phyloP scores from a whole-genome alignment of 1,140 invertebrate species.

The Bombus sylvicola region DNA sequence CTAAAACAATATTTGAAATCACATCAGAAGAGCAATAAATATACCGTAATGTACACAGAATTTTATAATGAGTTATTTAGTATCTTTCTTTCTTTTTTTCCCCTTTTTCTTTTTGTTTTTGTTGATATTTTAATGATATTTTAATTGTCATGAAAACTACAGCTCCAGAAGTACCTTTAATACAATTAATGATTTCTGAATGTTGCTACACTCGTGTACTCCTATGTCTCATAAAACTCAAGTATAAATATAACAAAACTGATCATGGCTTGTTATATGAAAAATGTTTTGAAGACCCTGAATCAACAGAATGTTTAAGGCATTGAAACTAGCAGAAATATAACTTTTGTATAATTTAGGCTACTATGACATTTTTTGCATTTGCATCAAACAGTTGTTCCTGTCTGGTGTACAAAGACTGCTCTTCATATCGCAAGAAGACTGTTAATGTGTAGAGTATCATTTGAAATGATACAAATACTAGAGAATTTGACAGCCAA shows the following conservation, averaged over 20 bases:
- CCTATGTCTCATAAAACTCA: conserved; percentile 44
- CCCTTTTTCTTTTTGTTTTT: background rate
- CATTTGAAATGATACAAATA: conserved; percentile 56
- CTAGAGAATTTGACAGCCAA: conserved; percentile 61
- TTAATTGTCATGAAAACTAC: background rate
- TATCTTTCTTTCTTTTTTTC: background rate
- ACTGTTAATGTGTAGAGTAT: conserved; percentile 67
- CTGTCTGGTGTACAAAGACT: conserved; percentile 72
- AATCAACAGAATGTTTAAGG: conserved; percentile 59
- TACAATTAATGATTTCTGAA: background rate
- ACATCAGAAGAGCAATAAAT: conserved; percentile 20
- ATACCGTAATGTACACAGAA: conserved; percentile 27
- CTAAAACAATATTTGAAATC: conserved; percentile 31
- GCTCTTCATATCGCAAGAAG: conserved; percentile 73
- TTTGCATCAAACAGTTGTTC: conserved; percentile 66
- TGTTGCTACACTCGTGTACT: conserved; percentile 47
- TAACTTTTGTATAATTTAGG: conserved; percentile 51
- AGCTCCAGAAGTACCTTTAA: background rate
- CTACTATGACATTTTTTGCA: conserved; percentile 67
- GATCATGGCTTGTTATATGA: conserved; percentile 63
- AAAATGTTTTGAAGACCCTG: conserved; percentile 66
- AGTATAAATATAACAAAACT: conserved; percentile 64
- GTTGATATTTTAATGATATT: background rate
- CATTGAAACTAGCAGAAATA: conserved; percentile 26
- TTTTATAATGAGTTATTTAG: conserved; percentile 9